Evolutionary conservation across 92 coral and sea anemone species (phyloP).

Genomic region (Phymanthus crucifer): DNA sequence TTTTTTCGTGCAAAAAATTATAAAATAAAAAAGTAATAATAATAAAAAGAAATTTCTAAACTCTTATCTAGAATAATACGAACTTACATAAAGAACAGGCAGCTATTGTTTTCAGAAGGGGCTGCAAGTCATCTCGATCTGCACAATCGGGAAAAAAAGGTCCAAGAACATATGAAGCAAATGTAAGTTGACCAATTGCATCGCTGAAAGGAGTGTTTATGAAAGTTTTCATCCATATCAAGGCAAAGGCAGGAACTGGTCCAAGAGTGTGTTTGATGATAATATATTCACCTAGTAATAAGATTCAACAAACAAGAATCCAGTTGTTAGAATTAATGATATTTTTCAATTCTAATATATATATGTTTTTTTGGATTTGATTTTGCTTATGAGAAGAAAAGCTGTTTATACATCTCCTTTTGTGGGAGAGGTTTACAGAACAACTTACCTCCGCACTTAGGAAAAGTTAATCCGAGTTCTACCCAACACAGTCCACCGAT

Average conservation of each 20-base stretch:
- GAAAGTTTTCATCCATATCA: slow-evolving; percentile 75
- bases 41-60: no score
- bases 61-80: no score
- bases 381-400: no score
- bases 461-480: slow-evolving; percentile 53
- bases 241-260: slow-evolving; percentile 72
- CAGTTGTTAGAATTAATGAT: no score
- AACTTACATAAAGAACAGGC: slow-evolving; percentile 82
- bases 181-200: slow-evolving; percentile 77
- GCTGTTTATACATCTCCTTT: no score
- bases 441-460: slow-evolving; percentile 48
- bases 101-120: slow-evolving; percentile 67
- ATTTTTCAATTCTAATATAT: no score
- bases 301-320: no score
- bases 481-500: slow-evolving; percentile 54
- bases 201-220: slow-evolving; percentile 73
- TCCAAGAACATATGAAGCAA: slow-evolving; percentile 87
- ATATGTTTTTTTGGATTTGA: no score
- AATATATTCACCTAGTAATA: slow-evolving; percentile 38
- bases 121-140: slow-evolving; percentile 51
- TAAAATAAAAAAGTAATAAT: no score
- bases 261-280: slow-evolving; percentile 76
- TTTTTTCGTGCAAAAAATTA: no score
- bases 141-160: slow-evolving; percentile 89
- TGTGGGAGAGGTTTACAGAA: no score